Evolutionary conservation across 1,140 invertebrate species (phyloP).

Genomic region (Trissolcus basalis): DNA sequence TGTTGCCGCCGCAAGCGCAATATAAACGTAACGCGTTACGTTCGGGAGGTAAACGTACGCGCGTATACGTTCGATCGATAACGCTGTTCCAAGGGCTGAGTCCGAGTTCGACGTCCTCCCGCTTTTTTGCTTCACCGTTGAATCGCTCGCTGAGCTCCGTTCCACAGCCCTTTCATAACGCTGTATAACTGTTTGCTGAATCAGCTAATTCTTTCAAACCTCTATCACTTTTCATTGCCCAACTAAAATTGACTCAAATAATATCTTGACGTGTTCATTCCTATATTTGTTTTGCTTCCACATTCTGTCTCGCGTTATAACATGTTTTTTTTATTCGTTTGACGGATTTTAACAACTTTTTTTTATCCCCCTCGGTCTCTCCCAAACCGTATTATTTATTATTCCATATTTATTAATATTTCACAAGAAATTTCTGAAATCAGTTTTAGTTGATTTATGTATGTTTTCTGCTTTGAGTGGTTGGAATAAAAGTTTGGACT

Average conservation of each 20-base stretch:
- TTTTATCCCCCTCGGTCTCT: too few relatives aligned
- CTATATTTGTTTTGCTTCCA: conserved; percentile 1
- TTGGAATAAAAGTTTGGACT: too few relatives aligned
- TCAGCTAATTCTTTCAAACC: conserved; percentile 25
- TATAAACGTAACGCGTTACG: conserved; percentile 48
- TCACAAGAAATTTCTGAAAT: too few relatives aligned
- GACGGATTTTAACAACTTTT: too few relatives aligned
- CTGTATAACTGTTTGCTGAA: conserved; percentile 33
- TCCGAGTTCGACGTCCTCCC: conserved; percentile 49
- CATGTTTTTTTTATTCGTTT: neutral
- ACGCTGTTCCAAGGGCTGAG: conserved; percentile 43
- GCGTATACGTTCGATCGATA: conserved; percentile 54
- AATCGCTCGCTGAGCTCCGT: conserved; percentile 38
- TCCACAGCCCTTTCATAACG: conserved; percentile 38
- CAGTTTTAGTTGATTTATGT: too few relatives aligned
- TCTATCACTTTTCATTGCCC: conserved; percentile 10
- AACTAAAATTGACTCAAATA: neutral
- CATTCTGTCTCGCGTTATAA: neutral
- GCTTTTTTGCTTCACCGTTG: conserved; percentile 38
- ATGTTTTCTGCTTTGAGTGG: too few relatives aligned
- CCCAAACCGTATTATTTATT: too few relatives aligned
- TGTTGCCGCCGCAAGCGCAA: conserved; percentile 42
- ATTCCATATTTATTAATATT: too few relatives aligned
- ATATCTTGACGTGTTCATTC: neutral
- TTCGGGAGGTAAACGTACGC: conserved; percentile 52